Base-by-base conservation (phyloP, 1,140 invertebrate species). In the Batillaria attramentaria region DNA sequence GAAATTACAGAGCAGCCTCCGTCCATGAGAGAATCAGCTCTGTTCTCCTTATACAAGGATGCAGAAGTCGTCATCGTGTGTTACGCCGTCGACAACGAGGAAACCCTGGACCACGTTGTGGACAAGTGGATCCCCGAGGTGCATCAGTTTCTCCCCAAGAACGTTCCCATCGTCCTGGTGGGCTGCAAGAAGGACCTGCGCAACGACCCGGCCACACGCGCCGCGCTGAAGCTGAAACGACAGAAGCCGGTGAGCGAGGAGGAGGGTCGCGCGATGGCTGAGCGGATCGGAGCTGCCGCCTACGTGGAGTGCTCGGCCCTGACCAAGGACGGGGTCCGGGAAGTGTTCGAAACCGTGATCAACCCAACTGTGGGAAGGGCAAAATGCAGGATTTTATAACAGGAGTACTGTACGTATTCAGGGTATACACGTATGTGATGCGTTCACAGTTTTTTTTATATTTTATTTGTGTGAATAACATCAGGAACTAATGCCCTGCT, bases 301-400 rank as follows among this genome's bases (percentile, higher is more conserved):
- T 99, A 99, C 93, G 94, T 99, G 83, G 98, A 99, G 93, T 99
- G 98, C 93, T 99, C 98, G 73, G 98, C 98, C 87, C 99, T 99
- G 92, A 99, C 97, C 91, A 99, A 99, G 94, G 98, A 99, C 90
- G 98, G 98, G 88, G 98, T 99, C 69, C 94, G 97, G 87, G 98
- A 99, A 92, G 98, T 99, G 62, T 99, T 99, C 92, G 98, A 99
- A 94, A 99, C 97, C 85, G 98, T n/a, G n/a, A n/a, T n/a, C n/a
- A n/a, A n/a, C n/a, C n/a, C n/a, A n/a, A n/a, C n/a, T n/a, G n/a
- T n/a, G n/a, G n/a, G n/a, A n/a, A n/a, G n/a, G n/a, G n/a, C n/a
- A n/a, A n/a, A n/a, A n/a, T n/a, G n/a, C n/a, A 43, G n/a, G n/a
- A n/a, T n/a, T n/a, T n/a, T n/a, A n/a, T n/a, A n/a, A n/a, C n/a